phyloP scores from a whole-genome alignment of 2,113 vertebrate genomes.

The Ivindomyrus marchei region DNA sequence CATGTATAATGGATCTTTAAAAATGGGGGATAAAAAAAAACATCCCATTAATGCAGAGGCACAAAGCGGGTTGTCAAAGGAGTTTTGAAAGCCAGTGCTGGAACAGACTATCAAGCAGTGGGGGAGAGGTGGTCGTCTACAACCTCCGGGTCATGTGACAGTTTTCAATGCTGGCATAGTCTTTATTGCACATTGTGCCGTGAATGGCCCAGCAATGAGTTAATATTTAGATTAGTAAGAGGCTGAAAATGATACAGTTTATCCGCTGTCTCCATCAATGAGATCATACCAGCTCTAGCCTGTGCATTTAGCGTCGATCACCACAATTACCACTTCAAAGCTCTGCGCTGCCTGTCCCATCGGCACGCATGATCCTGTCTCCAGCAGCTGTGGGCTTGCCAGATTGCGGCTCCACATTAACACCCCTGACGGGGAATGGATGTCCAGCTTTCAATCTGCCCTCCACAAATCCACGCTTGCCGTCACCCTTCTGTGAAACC shows the following conservation, averaged over 20 bases:
- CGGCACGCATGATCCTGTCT: neutral
- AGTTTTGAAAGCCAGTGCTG: neutral
- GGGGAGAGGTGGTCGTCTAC: neutral
- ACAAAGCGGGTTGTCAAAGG: neutral
- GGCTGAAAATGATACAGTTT: neutral
- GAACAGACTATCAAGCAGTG: neutral
- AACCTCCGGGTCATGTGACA: neutral
- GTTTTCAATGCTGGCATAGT: neutral
- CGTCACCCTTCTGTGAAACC: neutral
- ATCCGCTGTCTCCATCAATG: neutral
- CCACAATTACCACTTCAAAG: slow-evolving; percentile 4
- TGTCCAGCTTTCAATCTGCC: too few species aligned
- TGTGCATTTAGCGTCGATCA: slow-evolving; percentile 1
- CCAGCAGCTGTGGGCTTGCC: neutral
- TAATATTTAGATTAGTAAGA: slow-evolving; percentile 12
- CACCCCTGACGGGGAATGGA: neutral
- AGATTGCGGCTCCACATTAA: neutral
- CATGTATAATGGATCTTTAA: slow-evolving; percentile 2
- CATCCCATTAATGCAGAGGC: neutral
- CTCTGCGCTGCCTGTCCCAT: neutral
- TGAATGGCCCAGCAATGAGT: neutral
- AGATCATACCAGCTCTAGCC: neutral
- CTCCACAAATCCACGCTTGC: neutral
- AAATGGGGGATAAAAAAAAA: neutral
- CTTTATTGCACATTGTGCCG: neutral